These are phyloP conservation scores for Pterophyllum scalare DNA, from an alignment of 2,113 vertebrate species.

Conservation along the genomic window DNA sequence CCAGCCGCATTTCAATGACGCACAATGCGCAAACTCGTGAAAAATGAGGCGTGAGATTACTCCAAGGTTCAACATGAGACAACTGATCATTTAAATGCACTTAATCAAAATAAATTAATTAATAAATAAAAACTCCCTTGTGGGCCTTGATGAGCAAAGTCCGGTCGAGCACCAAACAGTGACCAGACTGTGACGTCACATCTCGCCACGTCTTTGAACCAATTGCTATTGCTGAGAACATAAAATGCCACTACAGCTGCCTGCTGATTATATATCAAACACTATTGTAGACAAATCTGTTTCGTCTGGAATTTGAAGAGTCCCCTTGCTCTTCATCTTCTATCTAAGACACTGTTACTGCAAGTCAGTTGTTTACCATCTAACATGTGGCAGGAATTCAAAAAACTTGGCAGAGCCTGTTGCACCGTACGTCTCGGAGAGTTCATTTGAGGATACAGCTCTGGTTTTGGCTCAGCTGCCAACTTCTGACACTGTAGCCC, in stretches of 20 bases:
- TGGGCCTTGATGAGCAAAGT: slow-evolving; percentile 68
- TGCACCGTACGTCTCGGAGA: slow-evolving; percentile 74
- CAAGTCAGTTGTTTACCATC: slow-evolving; percentile 75
- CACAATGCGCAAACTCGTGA: slow-evolving; percentile 2
- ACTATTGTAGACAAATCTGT: slow-evolving; percentile 61
- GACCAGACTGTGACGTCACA: slow-evolving; percentile 88
- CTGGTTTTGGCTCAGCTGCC: slow-evolving; percentile 81
- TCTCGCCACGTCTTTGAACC: slow-evolving; percentile 91
- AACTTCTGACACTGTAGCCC: slow-evolving; percentile 81
- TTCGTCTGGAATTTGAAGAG: slow-evolving; percentile 34
- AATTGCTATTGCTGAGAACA: slow-evolving; percentile 82
- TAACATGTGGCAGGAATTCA: slow-evolving; percentile 77
- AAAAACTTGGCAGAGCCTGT: slow-evolving; percentile 75
- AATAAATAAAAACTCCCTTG: background rate
- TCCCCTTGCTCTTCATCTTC: slow-evolving; percentile 8
- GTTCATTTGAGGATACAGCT: slow-evolving; percentile 83
- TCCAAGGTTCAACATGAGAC: background rate
- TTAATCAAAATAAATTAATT: background rate
- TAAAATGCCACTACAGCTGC: slow-evolving; percentile 26
- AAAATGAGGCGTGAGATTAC: background rate
- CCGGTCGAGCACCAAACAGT: slow-evolving; percentile 75
- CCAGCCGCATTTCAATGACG: slow-evolving; percentile 36
- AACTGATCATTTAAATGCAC: background rate
- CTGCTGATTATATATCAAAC: slow-evolving; percentile 63
- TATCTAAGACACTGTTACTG: slow-evolving; percentile 51